Conservation (phyloP, 2,797 vertebrate genomes). For the Alauda arvensis region DNA sequence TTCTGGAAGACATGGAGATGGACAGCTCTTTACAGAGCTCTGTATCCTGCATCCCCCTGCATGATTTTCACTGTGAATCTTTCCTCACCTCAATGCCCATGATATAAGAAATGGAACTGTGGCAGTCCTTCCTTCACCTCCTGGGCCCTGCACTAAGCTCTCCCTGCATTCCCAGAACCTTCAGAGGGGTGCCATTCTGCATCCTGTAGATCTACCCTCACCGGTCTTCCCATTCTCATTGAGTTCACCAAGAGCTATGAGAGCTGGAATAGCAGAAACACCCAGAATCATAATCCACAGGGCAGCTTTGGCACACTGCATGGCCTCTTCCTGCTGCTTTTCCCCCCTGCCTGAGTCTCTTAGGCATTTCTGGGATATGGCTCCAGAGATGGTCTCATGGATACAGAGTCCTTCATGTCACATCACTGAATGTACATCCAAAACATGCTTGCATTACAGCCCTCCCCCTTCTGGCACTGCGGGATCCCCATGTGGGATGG, state of each 20-base stretch:
- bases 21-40: neutral
- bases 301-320: accelerated
- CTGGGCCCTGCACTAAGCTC: neutral
- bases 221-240: neutral
- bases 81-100: neutral
- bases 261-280: neutral
- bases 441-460: too few species aligned
- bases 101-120: neutral
- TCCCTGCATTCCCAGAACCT: neutral
- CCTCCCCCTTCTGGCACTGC: neutral
- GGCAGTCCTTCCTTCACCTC: neutral
- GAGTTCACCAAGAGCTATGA: neutral
- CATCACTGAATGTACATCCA: neutral
- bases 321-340: neutral
- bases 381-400: neutral
- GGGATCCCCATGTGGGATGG: neutral
- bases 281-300: neutral
- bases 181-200: neutral
- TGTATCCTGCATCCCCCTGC: neutral
- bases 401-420: neutral
- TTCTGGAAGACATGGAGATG: neutral
- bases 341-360: neutral
- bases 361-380: neutral
- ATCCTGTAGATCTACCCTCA: neutral
- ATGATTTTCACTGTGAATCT: neutral